Base-by-base conservation (phyloP, 2,888 invertebrate genomes). In the Eupithecia pulchellata region DNA sequence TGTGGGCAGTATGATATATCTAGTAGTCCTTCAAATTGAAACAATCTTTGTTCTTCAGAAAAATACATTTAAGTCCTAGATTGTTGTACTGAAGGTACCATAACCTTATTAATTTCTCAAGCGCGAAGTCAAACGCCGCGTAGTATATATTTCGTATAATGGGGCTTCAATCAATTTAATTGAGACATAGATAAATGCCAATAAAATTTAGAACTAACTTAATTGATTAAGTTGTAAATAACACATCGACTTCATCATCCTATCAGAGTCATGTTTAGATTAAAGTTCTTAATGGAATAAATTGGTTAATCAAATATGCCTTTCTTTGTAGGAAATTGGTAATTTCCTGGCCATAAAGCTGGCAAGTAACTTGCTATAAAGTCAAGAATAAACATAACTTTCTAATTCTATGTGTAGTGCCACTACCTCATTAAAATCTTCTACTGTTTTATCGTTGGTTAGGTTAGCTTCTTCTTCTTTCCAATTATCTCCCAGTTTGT, bases 171-270 rank as follows among this genome's bases (percentile, higher is more conserved):
- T 80, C 76, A 76, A 66, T 73, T 80, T 84, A 83, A 84, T 83
- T 83, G 79, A 82, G 81, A 81, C 72, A 78, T 80, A 82, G 82
- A 86, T 83, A 86, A 83, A 77, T 71, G 77, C 69, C 79, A 77
- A 80, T 86, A 81, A 83, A 80, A 75, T 82, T 84, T 32, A 60
- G 30, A 30, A 30, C 69, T 68, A 66, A 78, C 71, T 78, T 80
- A 81, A 80, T 81, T 80, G 80, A 86, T 85, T 82, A 79, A 82
- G 77, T 79, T 79, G 77, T 82, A 79, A 83, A 81, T 82, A 82
- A 81, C 74, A 80, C 77, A 77, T 78, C 71, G 74, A 71, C 77
- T 74, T 72, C 74, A 77, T 79, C 68, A 71, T 67, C 69, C 72
- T 71, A 30, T 25, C 58, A n/a, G 30, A 72, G 58, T 69, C 71